Percentiles rank a stretch among this genome's conserved stretches.
Evolutionary conservation across 2,888 invertebrate species (phyloP).

Genomic region (Spodoptera picta): DNA sequence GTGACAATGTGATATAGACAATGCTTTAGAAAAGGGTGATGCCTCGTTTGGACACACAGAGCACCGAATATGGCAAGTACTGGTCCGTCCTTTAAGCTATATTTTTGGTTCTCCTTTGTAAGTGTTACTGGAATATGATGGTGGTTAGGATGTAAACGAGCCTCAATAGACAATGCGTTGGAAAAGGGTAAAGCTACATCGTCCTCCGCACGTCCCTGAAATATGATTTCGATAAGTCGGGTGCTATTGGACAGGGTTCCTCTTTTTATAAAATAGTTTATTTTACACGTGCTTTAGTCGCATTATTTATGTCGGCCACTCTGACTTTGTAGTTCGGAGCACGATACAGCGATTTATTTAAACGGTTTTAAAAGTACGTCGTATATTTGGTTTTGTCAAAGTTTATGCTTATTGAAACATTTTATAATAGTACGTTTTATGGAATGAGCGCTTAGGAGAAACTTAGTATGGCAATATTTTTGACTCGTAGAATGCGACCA

Average conservation of each 20-base stretch:
- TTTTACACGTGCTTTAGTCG: slow-evolving; percentile 75
- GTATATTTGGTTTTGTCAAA: slow-evolving; percentile 42
- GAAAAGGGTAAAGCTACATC: slow-evolving; percentile 82
- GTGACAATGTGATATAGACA: slow-evolving; percentile 87
- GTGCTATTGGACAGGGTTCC: slow-evolving; percentile 81
- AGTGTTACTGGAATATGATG: slow-evolving; percentile 40
- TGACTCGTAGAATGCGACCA: too few relatives aligned
- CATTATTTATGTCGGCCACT: slow-evolving; percentile 64
- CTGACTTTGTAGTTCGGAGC: slow-evolving; percentile 55
- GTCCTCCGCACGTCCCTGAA: slow-evolving; percentile 85
- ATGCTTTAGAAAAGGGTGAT: slow-evolving; percentile 84
- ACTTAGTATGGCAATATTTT: neutral
- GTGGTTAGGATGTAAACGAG: slow-evolving; percentile 65
- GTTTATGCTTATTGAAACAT: slow-evolving; percentile 34
- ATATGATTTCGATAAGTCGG: slow-evolving; percentile 88
- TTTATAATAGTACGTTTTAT: slow-evolving; percentile 11
- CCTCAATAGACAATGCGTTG: slow-evolving; percentile 78
- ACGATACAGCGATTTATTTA: slow-evolving; percentile 60
- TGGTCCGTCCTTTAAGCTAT: slow-evolving; percentile 32
- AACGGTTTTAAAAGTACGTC: slow-evolving; percentile 44
- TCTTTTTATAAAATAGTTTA: slow-evolving; percentile 81
- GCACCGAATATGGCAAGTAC: slow-evolving; percentile 47
- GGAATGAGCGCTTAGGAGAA: neutral
- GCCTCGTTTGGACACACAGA: slow-evolving; percentile 70
- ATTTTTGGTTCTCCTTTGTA: slow-evolving; percentile 31